phyloP scores from a whole-genome alignment of 2,797 vertebrate genomes.

The Clarias pachynema region DNA sequence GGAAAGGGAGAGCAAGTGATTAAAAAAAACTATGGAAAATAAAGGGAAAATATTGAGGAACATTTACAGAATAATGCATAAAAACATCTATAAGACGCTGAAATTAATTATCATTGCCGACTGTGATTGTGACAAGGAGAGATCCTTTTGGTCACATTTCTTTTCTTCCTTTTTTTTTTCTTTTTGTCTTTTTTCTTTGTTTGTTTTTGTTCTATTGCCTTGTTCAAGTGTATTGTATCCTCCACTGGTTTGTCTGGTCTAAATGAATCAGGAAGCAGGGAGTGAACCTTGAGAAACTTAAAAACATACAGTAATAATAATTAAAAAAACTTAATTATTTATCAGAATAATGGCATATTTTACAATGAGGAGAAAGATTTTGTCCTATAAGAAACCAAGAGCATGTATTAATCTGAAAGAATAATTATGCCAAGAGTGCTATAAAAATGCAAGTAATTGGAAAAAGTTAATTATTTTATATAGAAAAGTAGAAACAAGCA shows the following conservation, averaged over 20 bases:
- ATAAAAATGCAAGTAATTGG: neutral
- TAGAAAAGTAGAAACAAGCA: neutral
- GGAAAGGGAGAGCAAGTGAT: conserved; percentile 78
- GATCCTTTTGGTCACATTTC: conserved; percentile 11
- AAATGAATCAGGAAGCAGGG: neutral
- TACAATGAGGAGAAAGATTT: neutral
- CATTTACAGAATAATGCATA: conserved; percentile 2
- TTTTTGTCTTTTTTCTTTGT: neutral
- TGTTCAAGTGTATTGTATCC: neutral
- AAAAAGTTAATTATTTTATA: neutral
- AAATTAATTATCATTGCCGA: neutral
- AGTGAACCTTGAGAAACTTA: conserved; percentile 1
- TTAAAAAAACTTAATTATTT: neutral
- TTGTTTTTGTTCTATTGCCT: neutral
- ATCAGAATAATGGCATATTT: neutral
- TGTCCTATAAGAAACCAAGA: neutral
- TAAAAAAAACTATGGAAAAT: conserved; percentile 2
- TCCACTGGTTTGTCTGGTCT: neutral
- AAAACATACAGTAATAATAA: neutral
- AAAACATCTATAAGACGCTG: conserved; percentile 2
- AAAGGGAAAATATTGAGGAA: neutral
- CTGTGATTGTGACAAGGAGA: neutral
- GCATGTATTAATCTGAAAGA: neutral
- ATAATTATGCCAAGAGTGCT: neutral
- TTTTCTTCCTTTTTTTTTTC: neutral